Evolutionary conservation across 2,888 invertebrate genomes (phyloP), one percentile per base, ranked within the genome.

Genomic region (Capitulum mitella): DNA sequence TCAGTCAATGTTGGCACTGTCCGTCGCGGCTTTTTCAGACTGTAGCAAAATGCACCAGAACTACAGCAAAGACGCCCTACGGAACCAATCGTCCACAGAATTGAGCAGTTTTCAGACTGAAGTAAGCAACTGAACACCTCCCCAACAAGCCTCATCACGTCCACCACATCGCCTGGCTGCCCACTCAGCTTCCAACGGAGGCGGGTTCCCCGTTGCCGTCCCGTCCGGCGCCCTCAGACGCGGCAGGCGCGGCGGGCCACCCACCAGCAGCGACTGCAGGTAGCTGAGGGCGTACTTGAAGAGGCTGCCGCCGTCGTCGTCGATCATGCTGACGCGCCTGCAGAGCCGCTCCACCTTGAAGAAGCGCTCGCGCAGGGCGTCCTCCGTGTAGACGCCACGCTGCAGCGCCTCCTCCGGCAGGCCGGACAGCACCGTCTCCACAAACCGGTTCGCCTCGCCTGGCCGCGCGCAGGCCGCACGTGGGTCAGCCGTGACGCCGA

Each of bases 321-420:
- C 95, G 1, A 98, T 90, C 82, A 97, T 85, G 0, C 97, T 96
- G 78, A 98, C 90, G 82, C 92, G 91, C 80, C 91, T 89, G 6
- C 96, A 95, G 19, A 94, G 89, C 80, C 90, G 88, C 74, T 85
- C 83, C 26, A 95, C 90, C 87, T 90, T 90, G 16, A 93, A 86
- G 85, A 98, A 98, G 81, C 94, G 89, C 82, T 94, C 93, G 80
- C 92, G 89, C 48, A 98, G 87, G 12, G 92, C 91, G 83, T 93
- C 92, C 86, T 97, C 96, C 0, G 96, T 93, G 85, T 90, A 93
- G 32, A 98, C 93, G 12, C 98, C 98, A 78, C 92, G 89, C 40
- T 90, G 89, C 26, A 90, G 87, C 0, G 93, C 94, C 82, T 92
- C 91, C 37, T 88, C 85, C 0, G 97, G 93, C 82, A 98, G 91